A percentile compares a stretch with the other conserved stretches of the same genome.
Conservation (phyloP, 2,113 vertebrate genomes). For the Siniperca chuatsi region DNA sequence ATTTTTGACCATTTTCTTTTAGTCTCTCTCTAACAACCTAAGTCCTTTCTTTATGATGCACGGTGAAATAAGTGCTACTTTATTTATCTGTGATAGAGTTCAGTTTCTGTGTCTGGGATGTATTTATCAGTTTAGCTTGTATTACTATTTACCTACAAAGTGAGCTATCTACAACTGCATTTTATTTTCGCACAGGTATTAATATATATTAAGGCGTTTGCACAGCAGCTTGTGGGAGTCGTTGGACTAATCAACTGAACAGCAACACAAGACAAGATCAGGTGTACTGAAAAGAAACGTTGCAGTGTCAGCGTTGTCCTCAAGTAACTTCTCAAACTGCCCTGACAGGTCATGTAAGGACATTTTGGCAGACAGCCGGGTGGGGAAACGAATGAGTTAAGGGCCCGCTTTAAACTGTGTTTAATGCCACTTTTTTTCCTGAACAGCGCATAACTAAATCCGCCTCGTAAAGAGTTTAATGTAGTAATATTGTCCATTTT, state of each 20-base stretch:
- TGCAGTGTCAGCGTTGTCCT: conserved; percentile 64
- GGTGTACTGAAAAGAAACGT: neutral
- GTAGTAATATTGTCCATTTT: neutral
- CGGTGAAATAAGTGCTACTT: neutral
- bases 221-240: too few species aligned
- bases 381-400: conserved; percentile 1
- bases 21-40: neutral
- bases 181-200: neutral
- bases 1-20: neutral
- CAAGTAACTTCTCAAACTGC: conserved; percentile 60
- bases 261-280: neutral
- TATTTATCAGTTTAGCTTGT: neutral
- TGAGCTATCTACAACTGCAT: neutral
- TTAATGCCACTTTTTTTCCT: fast-evolving
- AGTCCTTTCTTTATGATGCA: neutral
- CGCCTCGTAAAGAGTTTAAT: too few species aligned
- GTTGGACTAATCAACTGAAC: neutral
- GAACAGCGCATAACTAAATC: fast-evolving
- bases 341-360: conserved; percentile 75
- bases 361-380: conserved; percentile 57
- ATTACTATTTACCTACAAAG: neutral
- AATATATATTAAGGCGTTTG: neutral
- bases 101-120: neutral
- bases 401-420: neutral
- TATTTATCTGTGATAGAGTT: neutral